Evolutionary conservation across 2,797 vertebrate species (phyloP), one percentile per base, ranked within the genome.

Genomic region (Gymnopithys bicolor): DNA sequence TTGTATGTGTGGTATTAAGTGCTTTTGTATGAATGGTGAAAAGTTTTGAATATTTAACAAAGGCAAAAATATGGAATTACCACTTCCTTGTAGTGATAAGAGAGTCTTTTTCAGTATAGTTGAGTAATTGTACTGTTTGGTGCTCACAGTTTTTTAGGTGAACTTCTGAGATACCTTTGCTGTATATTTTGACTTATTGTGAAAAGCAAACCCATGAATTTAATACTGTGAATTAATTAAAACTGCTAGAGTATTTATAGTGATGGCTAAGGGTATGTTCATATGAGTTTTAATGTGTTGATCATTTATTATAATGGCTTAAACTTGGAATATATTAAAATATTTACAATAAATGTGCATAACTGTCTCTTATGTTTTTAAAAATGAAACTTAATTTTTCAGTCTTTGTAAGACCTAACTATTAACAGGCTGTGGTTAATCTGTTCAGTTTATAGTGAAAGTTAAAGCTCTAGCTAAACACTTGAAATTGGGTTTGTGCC

Each of bases 261-360:
- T 55, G 25, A 48, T 84, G 51, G 55, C 32, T 84, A 41, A 92
- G 43, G 30, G 22, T 74, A 13, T 73, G 45, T 58, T 77, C 4
- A n/a, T 74, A 37, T 10, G 32, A 33, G 74, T 83, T 84, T 77
- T 84, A 59, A 17, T 71, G 15, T 94, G 33, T 74, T 45, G 35
- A 52, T 81, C 0, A 3, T 24, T 77, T 84, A 66, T 30, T 90
- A 19, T 19, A 62, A 21, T 78, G 85, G 30, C 25, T 88, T 94
- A 46, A 94, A 71, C 30, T 60, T 87, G 81, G 24, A 93, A 75
- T 70, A 52, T 80, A 96, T 96, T 94, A 95, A 95, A 94, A 56
- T 33, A 41, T 76, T 75, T 94, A 67, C 33, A 83, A 90, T 80
- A 84, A 89, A 86, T 58, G 14, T 19, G 2, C 13, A 30, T 84